A percentile compares a stretch with the other conserved stretches of the same genome.
phyloP scores from a whole-genome alignment of 2,113 vertebrate genomes.

The Sigmodon hispidus region DNA sequence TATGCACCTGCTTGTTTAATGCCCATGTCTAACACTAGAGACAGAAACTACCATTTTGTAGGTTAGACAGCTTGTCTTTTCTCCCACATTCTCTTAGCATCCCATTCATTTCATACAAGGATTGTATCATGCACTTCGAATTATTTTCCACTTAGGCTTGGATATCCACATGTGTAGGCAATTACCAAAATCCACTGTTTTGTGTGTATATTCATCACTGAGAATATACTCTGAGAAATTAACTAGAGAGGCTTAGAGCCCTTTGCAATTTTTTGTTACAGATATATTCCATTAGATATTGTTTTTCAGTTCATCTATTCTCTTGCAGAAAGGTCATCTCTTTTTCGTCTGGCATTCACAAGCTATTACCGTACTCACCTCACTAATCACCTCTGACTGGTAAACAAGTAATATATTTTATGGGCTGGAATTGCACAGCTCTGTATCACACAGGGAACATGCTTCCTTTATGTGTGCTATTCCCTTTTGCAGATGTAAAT shows the following conservation, averaged over 20 bases:
- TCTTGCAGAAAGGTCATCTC: conserved; percentile 41
- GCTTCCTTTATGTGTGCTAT: conserved; percentile 17
- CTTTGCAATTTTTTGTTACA: conserved; percentile 8
- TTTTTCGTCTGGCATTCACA: conserved; percentile 45
- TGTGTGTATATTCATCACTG: background rate
- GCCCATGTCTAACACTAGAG: background rate
- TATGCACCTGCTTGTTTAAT: background rate
- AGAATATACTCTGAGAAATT: conserved; percentile 47
- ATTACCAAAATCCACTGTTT: background rate
- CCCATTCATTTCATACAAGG: background rate
- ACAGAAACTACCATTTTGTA: background rate
- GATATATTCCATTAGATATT: background rate
- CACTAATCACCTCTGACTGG: conserved; percentile 36
- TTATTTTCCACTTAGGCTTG: background rate
- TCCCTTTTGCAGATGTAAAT: conserved; percentile 58
- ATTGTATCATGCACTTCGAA: background rate
- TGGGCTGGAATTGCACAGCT: conserved; percentile 37
- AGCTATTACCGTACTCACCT: conserved; percentile 1
- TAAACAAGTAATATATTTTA: conserved; percentile 63
- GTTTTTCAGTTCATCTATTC: background rate
- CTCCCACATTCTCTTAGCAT: background rate
- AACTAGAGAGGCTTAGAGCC: background rate
- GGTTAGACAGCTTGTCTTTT: background rate
- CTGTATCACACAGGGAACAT: conserved; percentile 44
- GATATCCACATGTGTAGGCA: background rate